Evolutionary conservation across 1,140 invertebrate genomes (phyloP), one percentile per base, ranked within the genome.

Genomic region (Orchesella cincta): DNA sequence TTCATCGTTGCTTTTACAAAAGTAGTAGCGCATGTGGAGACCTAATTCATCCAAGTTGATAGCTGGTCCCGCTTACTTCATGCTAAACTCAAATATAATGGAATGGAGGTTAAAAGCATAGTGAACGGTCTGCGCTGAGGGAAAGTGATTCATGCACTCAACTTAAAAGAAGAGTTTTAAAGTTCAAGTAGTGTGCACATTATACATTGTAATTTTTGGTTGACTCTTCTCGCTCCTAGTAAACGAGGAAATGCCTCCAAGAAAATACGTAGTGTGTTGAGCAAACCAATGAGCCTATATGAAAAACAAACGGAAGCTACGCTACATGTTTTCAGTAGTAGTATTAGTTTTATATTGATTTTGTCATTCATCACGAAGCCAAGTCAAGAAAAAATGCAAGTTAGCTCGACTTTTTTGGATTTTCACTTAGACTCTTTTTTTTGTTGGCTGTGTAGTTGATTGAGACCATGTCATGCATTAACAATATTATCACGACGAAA

Each of bases 261-360:
- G 23, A 12, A 57, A 57, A 57, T 18, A 8, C 8, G 52, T 5
- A 26, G 23, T n/a, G 20, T 46, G 39, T 46, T 46, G 39, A 20
- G 39, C 8, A 46, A 20, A 46, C 39, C 8, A 8, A 46, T 46
- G 39, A 12, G 39, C 20, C 39, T 46, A 46, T 20, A 46, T 20
- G 39, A 46, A 46, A 12, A 20, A 46, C 39, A 12, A 20, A 20
- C 39, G 20, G 39, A 46, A 46, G 39, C 39, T 12, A 12, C 8
- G 20, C 8, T 46, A 46, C 39, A 46, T 46, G 8, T 20, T 12
- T 20, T 46, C 39, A 46, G 20, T 46, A 46, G 3, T n/a, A 57
- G 23, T 57, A 57, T 57, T 57, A 57, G 52, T 57, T 57, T 57
- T 57, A 57, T 57, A 57, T 57, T 57, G 52, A 57, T 57, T 57